Conservation (phyloP, 2,797 vertebrate species). For the Mycteria americana region DNA sequence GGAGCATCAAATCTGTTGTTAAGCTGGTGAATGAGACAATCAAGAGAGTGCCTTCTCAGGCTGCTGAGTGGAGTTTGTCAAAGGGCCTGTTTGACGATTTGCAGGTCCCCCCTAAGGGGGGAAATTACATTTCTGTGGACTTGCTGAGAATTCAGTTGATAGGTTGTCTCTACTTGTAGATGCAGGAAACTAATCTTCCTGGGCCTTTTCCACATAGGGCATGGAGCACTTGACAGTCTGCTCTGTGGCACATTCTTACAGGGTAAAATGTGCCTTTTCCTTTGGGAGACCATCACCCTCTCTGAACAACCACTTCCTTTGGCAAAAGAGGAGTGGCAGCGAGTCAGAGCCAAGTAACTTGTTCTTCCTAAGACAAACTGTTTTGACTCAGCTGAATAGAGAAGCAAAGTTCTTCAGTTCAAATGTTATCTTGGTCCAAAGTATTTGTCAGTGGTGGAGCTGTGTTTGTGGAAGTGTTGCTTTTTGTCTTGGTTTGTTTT, state of each 20-base stretch:
- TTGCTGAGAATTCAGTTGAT: not conserved
- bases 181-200: not conserved
- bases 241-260: not conserved
- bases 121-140: not conserved
- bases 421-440: not conserved
- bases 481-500: not conserved
- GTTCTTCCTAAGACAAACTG: not conserved
- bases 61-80: not conserved
- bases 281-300: not conserved
- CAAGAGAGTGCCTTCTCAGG: not conserved
- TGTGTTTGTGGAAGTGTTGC: not conserved
- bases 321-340: not conserved
- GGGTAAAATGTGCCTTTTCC: not conserved
- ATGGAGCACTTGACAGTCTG: accelerated
- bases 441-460: too few species aligned
- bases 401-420: not conserved
- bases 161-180: not conserved
- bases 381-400: not conserved
- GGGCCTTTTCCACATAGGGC: not conserved
- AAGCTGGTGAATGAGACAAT: not conserved
- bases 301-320: not conserved
- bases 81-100: not conserved
- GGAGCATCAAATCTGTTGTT: not conserved
- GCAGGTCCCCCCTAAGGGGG: not conserved
- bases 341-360: not conserved